phyloP scores from a whole-genome alignment of 2,888 invertebrate genomes.

The Drosophila imparisetae region DNA sequence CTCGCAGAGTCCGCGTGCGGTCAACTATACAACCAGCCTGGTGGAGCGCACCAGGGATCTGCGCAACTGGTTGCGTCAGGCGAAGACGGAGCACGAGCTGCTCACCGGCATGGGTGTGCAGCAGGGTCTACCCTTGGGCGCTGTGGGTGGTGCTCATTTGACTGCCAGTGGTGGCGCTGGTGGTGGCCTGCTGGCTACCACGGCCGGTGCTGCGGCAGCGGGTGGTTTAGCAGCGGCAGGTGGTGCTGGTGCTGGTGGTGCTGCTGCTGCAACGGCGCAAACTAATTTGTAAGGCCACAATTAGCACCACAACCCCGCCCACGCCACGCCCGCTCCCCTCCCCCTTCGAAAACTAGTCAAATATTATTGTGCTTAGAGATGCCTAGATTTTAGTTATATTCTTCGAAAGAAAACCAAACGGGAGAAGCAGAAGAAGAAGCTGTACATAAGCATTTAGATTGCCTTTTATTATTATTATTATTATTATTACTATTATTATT shows the following conservation, averaged over 20 bases:
- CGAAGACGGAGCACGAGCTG: constrained; percentile 84
- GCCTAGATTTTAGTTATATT: not conserved
- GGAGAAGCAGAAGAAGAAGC: constrained; percentile 5
- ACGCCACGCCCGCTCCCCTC: not conserved
- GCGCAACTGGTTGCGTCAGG: constrained; percentile 88
- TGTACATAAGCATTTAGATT: constrained; percentile 24
- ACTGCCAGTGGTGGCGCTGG: constrained; percentile 23
- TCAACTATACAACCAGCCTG: constrained; percentile 87
- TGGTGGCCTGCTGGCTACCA: constrained; percentile 21
- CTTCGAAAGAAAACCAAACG: not conserved
- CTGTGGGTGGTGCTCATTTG: constrained; percentile 15
- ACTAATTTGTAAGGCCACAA: constrained; percentile 67
- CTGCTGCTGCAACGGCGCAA: constrained; percentile 12
- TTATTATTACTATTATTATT: not conserved
- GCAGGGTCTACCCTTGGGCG: constrained; percentile 43
- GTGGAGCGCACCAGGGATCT: constrained; percentile 88
- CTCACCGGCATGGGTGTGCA: constrained; percentile 68
- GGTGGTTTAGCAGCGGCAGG: not conserved
- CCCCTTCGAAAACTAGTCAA: not conserved
- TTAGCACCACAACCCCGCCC: not conserved
- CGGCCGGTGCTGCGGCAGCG: not conserved
- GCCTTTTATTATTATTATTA: constrained; percentile 22
- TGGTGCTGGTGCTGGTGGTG: not conserved
- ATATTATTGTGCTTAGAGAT: not conserved
- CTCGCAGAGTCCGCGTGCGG: constrained; percentile 84